phyloP scores from a whole-genome alignment of 2,888 invertebrate genomes.

The Formica aserva region DNA sequence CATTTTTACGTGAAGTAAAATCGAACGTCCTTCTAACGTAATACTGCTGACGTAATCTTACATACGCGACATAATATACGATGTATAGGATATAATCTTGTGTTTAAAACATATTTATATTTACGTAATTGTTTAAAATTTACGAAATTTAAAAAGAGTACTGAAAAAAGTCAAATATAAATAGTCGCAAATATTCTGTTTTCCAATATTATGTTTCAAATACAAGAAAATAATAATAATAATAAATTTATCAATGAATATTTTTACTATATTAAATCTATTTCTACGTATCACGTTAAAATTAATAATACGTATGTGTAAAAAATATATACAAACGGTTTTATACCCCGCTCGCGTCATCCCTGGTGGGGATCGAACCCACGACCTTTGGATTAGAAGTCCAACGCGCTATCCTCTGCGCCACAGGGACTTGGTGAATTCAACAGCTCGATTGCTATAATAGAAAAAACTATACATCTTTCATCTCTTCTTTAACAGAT shows the following conservation, averaged over 20 bases:
- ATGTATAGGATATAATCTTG: neutral
- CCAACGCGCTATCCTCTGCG: constrained; percentile 86
- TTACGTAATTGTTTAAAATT: neutral
- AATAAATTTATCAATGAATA: neutral
- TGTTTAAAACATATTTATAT: neutral
- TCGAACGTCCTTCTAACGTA: constrained; percentile 1
- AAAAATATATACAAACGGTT: constrained; percentile 38
- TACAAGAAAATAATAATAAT: neutral
- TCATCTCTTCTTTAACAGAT: constrained; percentile 63
- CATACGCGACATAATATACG: neutral
- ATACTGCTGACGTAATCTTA: constrained; percentile 14
- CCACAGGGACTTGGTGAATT: constrained; percentile 82
- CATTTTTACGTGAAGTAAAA: constrained; percentile 24
- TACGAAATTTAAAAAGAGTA: neutral
- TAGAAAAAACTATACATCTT: neutral
- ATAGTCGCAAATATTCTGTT: neutral
- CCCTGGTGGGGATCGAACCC: constrained; percentile 86
- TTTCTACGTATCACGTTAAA: neutral
- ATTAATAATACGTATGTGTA: constrained; percentile 8
- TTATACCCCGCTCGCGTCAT: constrained; percentile 68
- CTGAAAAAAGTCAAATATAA: neutral
- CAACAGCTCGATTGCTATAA: neutral
- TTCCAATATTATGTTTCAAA: neutral
- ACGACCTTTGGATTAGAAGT: constrained; percentile 86
- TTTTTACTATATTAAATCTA: neutral